A percentile compares a stretch with the other conserved stretches of the same genome.
Conservation (phyloP, 2,888 invertebrate species). For the Aleiodes alternator region DNA sequence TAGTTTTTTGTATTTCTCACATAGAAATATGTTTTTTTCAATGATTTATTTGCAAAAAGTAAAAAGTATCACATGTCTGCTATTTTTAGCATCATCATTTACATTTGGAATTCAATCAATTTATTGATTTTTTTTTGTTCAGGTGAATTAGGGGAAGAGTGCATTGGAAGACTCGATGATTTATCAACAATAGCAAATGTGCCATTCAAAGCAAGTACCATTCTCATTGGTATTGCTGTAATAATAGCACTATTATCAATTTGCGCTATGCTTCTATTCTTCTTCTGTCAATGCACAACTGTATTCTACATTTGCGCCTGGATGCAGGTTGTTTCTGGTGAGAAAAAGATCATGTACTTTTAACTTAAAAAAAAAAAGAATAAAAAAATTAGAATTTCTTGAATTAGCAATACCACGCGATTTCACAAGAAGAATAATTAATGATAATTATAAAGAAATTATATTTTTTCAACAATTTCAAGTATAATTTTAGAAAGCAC, state of each 20-base stretch:
- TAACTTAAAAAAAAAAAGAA: background rate
- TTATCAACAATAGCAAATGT: conserved; percentile 88
- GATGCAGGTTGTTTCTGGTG: conserved; percentile 97
- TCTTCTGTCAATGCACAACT: conserved; percentile 93
- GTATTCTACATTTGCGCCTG: conserved; percentile 96
- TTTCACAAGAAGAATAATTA: conserved; percentile 3
- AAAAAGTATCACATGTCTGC: too few species aligned
- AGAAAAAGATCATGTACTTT: conserved; percentile 65
- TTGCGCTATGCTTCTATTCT: conserved; percentile 92
- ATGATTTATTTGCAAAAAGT: too few species aligned
- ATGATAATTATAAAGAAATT: conserved; percentile 6
- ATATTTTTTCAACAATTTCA: background rate
- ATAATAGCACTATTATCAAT: conserved; percentile 91
- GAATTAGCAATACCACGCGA: background rate
- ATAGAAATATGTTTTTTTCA: too few species aligned
- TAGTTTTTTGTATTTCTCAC: too few species aligned
- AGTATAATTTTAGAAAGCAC: conserved; percentile 8
- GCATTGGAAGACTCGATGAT: conserved; percentile 89
- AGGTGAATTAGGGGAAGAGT: conserved; percentile 87
- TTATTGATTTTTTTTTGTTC: conserved; percentile 57
- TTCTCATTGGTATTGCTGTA: conserved; percentile 91
- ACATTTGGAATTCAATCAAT: conserved; percentile 2
- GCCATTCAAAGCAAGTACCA: conserved; percentile 91
- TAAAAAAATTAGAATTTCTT: background rate
- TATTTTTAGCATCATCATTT: too few species aligned